Evolutionary conservation across 2,113 vertebrate species (phyloP), one percentile per base, ranked within the genome.

Genomic region (Toxotes chatareus): DNA sequence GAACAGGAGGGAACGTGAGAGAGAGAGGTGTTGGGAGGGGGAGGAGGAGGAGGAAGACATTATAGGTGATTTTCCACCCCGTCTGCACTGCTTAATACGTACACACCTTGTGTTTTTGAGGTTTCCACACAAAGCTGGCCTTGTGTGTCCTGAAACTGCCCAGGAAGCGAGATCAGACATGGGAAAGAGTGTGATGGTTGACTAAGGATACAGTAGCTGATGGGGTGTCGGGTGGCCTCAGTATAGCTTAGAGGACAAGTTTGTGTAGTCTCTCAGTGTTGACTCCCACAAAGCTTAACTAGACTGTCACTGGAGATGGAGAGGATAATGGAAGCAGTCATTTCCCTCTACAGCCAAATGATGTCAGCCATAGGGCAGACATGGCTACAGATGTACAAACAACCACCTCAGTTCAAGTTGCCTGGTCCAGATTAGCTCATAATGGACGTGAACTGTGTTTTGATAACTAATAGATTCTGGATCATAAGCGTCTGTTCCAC

Each of bases 31-130:
- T 83, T 71, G 74, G 66, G 66, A 64, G 71, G 84, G 82, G 83
- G 74, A 47, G 53, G 74, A 27, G 79, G 74, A 72, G 83, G 56
- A 83, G 85, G 89, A 86, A 84, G 85, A 84, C 88, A 86, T 91
- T 89, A 87, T 47, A 83, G 83, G 74, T 81, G 69, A 88, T 92
- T 92, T 94, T 92, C 92, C 91, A 89, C 69, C 74, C 82, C 1
- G 85, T 90, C 85, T 86, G 85, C 77, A 7, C 67, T 73, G 60
- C 74, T 91, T 79, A 68, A 84, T 89, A 84, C 65, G 38, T 75
- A 79, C 77, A 75, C 88, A 87, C 83, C 83, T 90, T 82, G 64
- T 90, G 80, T 86, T 85, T 83, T 86, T 62, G 47, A 86, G 60
- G 59, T 79, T 84, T 80, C 55, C 40, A 80, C 74, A 93, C 93